These are phyloP conservation scores for Atrichornis clamosus DNA, from an alignment of 2,113 vertebrate genomes.

Conservation along the genomic window DNA sequence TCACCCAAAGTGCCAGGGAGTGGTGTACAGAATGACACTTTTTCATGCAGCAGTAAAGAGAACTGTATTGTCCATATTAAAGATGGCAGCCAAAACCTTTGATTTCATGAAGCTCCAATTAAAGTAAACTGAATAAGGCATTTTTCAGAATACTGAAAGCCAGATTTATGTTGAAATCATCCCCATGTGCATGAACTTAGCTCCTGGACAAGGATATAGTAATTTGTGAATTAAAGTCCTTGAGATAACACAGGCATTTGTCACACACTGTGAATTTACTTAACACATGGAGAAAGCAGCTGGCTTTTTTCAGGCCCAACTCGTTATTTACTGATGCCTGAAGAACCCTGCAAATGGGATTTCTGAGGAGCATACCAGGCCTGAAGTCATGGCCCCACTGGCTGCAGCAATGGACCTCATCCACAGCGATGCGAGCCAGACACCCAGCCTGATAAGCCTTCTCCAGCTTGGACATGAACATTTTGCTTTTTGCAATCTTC, in stretches of 20 bases:
- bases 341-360: background rate
- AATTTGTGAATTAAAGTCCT: background rate
- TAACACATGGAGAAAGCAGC: background rate
- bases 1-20: background rate
- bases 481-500: conserved; percentile 96
- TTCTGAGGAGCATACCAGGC: conserved; percentile 76
- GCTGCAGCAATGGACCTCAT: conserved; percentile 98
- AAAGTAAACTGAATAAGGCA: background rate
- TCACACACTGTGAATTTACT: background rate
- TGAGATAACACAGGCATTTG: background rate
- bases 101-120: background rate
- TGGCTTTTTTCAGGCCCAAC: background rate
- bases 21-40: background rate
- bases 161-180: background rate
- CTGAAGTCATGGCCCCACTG: conserved; percentile 99
- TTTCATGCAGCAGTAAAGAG: background rate
- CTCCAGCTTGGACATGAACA: conserved; percentile 95
- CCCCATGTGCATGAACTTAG: background rate
- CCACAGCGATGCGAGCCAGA: conserved; percentile 86
- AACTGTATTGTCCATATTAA: background rate
- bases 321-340: background rate
- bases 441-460: conserved; percentile 86
- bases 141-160: background rate
- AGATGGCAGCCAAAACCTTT: background rate
- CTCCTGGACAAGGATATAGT: background rate